These are phyloP conservation scores for Oreochromis grahami DNA, from an alignment of 2,797 vertebrate species.

Conservation along the genomic window DNA sequence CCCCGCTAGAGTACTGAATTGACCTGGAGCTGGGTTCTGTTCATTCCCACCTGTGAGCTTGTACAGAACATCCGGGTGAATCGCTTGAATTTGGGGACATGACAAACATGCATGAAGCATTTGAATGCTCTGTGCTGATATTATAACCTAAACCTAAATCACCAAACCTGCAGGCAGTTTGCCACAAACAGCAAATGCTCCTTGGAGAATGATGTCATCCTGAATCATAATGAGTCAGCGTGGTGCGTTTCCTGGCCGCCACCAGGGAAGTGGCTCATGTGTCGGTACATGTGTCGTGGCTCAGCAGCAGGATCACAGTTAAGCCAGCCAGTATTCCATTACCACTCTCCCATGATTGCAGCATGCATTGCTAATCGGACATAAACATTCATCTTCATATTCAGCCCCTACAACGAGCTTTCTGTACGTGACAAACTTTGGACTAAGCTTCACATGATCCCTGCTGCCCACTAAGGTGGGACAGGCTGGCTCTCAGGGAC, in stretches of 20 bases:
- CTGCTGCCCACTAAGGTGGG: conserved; percentile 26
- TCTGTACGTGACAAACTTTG: conserved; percentile 43
- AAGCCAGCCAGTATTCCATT: conserved; percentile 59
- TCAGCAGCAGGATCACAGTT: conserved; percentile 56
- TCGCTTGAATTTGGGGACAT: background rate
- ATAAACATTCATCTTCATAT: conserved; percentile 73
- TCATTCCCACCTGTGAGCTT: background rate
- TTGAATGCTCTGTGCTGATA: accelerated
- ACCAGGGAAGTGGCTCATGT: conserved; percentile 31
- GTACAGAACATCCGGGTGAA: background rate
- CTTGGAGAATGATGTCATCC: background rate
- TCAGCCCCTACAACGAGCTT: conserved; percentile 54
- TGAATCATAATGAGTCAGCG: background rate
- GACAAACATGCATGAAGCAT: background rate
- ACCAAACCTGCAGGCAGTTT: background rate
- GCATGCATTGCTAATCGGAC: conserved; percentile 73
- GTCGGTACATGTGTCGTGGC: conserved; percentile 51
- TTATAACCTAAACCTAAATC: background rate
- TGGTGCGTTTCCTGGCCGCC: conserved; percentile 27
- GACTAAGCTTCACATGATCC: conserved; percentile 49
- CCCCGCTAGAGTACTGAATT: background rate
- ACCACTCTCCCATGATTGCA: conserved; percentile 70
- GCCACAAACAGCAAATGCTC: background rate
- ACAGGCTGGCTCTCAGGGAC: conserved; percentile 10
- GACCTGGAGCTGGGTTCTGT: background rate